phyloP scores from a whole-genome alignment of 2,888 invertebrate genomes.

The Amphipoea oculea region DNA sequence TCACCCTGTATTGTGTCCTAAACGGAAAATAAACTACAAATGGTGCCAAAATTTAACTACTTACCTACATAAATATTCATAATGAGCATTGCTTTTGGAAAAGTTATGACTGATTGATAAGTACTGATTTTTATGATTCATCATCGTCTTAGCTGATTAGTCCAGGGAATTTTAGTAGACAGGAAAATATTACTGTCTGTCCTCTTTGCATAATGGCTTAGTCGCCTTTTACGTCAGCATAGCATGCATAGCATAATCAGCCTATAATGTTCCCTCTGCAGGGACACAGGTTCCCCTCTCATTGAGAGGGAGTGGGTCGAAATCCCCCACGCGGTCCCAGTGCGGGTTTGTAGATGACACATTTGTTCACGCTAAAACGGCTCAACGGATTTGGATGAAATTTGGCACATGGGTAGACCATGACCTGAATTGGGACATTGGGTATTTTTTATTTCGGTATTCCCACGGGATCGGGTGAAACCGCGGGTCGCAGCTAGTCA shows the following conservation, averaged over 20 bases:
- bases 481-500: background rate
- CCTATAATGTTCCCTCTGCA: too few species aligned
- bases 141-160: background rate
- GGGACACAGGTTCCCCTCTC: too few species aligned
- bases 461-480: background rate
- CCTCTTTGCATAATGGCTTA: background rate
- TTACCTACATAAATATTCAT: slow-evolving; percentile 20
- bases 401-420: too few species aligned
- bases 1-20: background rate
- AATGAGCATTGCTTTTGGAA: slow-evolving; percentile 10
- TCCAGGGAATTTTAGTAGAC: background rate
- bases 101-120: slow-evolving; percentile 23
- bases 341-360: too few species aligned
- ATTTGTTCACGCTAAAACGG: too few species aligned
- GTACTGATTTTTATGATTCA: slow-evolving; percentile 1
- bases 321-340: too few species aligned
- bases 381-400: too few species aligned
- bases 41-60: slow-evolving; percentile 4
- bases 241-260: too few species aligned
- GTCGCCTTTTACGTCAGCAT: too few species aligned
- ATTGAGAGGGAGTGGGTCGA: too few species aligned
- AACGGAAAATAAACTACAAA: background rate
- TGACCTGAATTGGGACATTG: background rate
- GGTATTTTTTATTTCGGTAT: background rate
- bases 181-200: slow-evolving; percentile 2